Evolutionary conservation across 2,113 vertebrate species (phyloP).

Genomic region (Semicossyphus pulcher): DNA sequence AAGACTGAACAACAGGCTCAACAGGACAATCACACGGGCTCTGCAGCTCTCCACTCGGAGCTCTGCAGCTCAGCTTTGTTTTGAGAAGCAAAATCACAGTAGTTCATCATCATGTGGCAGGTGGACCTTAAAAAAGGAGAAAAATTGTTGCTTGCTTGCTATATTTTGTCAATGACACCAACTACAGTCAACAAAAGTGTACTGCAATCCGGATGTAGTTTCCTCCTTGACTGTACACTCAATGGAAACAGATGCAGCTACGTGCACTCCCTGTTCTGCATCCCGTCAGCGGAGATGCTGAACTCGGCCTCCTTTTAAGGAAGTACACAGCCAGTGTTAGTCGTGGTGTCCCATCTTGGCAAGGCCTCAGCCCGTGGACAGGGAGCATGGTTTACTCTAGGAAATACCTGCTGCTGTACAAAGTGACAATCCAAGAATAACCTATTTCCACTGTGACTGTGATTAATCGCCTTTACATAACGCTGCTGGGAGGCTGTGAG

Average conservation of each 20-base stretch:
- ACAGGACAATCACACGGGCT: neutral
- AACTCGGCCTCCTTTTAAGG: constrained; percentile 78
- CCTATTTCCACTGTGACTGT: constrained; percentile 60
- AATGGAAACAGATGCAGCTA: constrained; percentile 56
- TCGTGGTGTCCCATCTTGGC: constrained; percentile 69
- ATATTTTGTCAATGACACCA: neutral
- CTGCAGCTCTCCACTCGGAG: neutral
- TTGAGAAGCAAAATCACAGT: constrained; percentile 8
- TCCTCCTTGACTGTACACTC: neutral
- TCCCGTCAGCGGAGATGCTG: constrained; percentile 55
- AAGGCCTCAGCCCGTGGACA: constrained; percentile 49
- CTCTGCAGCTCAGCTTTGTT: constrained; percentile 23
- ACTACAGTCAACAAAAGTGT: neutral
- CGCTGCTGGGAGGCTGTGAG: constrained; percentile 7
- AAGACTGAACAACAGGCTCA: neutral
- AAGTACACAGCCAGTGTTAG: constrained; percentile 67
- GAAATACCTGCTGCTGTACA: constrained; percentile 72
- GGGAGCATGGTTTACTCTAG: constrained; percentile 69
- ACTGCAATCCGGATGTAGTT: neutral
- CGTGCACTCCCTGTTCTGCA: constrained; percentile 55
- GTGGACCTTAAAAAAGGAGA: neutral
- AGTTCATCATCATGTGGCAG: neutral
- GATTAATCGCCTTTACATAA: constrained; percentile 28
- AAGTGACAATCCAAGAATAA: constrained; percentile 65
- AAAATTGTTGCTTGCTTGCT: neutral